Base-by-base conservation (phyloP, 2,113 vertebrate genomes). In the Microtus montanus region DNA sequence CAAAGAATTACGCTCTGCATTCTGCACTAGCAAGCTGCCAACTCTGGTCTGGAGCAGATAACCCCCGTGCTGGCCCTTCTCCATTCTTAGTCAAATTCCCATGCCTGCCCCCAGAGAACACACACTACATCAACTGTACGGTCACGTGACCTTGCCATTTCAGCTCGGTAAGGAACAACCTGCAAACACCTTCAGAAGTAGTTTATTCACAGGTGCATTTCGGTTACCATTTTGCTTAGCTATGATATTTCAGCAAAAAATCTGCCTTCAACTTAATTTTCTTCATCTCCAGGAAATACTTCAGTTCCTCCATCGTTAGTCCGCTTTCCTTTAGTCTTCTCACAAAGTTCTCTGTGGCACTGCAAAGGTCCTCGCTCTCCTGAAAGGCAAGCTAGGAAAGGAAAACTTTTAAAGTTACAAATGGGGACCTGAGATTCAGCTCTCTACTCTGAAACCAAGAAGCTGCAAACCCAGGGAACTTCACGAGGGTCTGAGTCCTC, bases 261-360 rank as follows among this genome's bases (percentile, higher is more conserved):
- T 84, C 79, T 1, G 84, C 30, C 78, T 98, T 86, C 95, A 98
- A 71, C 22, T 96, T 49, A 5, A 94, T 92, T 87, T 98, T 98
- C 89, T 97, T 95, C 22, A 96, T 70, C 95, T 98, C 97, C 96
- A 98, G 93, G 58, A 92, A 97, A 75, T 70, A 79, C 96, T 97
- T 98, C 44, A 97, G 2, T n/a, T 98, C 96, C 70, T 93, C 96
- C 19, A 82, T 0, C 0, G 85, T 77, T 38, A 90, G 54, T 28
- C 79, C 63, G 44, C 19, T 87, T 92, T 90, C 58, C 58, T 92
- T 92, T 33, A 97, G 64, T 49, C 24, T 95, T 82, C 94, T 80
- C n/a, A 73, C 58, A 52, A 96, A 66, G 61, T 17, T 75, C 74
- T 1, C 7, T 30, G 86, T 14, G 38, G 92, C 95, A 49, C 95